Evolutionary conservation across 2,888 invertebrate species (phyloP), one percentile per base, ranked within the genome.

Genomic region (Lydus trimaculatus): DNA sequence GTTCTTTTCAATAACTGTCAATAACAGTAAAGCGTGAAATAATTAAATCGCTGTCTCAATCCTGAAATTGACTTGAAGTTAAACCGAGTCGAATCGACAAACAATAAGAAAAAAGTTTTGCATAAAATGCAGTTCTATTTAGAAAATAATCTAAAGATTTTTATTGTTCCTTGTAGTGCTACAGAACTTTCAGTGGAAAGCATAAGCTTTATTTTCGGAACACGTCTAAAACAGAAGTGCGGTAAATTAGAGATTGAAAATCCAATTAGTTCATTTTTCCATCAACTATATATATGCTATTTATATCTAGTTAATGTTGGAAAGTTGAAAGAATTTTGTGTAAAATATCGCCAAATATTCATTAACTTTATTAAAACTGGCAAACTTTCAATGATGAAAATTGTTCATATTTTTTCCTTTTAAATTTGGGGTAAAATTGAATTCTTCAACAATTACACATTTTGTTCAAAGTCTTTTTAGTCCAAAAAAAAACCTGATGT

Each of bases 1-100:
- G 48, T 48, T 48, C 11, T 20, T 20, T 48, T 48, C 48, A 48
- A 48, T 48, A 48, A 48, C 48, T 11, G 48, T 48, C 48, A 48
- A 48, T 48, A 48, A 20, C 48, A 48, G 48, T 9, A 20, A 48
- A 20, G 48, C 48, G 20, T 48, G 11, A 48, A 48, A 48, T 48
- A 48, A 48, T 48, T 48, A 48, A 48, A 48, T 48, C 20, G 20
- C 48, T 48, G 20, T 48, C 48, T 48, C 20, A 48, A 48, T 20
- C 48, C n/a, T 48, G 11, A 48, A 48, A 48, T 48, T 48, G 48
- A 48, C 48, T 48, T 43, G 43, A 17, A 43, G 11, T 43, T 43
- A 43, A 43, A 43, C 43, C 43, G 43, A 43, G 6, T 43, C n/a
- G 4, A 17, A n/a, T n/a, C 17, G 11, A n/a, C 5, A 13, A 43